A percentile compares a stretch with the other conserved stretches of the same genome.
Evolutionary conservation across 2,797 vertebrate genomes (phyloP).

Genomic region (Anguilla anguilla): DNA sequence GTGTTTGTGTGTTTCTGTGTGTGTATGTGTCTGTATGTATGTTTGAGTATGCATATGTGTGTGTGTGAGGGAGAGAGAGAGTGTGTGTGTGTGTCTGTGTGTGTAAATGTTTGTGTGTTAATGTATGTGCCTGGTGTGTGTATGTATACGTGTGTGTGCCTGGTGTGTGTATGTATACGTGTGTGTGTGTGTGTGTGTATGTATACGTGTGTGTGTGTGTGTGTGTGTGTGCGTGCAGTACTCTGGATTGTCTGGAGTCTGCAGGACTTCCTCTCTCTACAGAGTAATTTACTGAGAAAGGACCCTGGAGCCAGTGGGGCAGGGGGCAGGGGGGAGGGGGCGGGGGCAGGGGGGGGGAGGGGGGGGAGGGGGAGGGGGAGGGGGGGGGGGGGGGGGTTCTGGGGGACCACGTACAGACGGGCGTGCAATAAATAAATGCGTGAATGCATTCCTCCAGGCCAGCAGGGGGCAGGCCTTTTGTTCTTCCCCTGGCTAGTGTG

Average conservation of each 20-base stretch:
- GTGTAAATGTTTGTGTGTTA: not conserved
- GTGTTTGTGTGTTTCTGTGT: no score
- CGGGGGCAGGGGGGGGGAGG: not conserved
- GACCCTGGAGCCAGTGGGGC: not conserved
- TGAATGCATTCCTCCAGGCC: no score
- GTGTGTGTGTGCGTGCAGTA: not conserved
- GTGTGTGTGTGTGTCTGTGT: not conserved
- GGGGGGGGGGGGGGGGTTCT: not conserved
- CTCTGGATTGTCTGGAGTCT: not conserved
- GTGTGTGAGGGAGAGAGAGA: no score
- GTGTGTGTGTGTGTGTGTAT: not conserved
- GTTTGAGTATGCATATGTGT: no score
- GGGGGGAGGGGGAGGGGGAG: not conserved
- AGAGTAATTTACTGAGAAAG: not conserved
- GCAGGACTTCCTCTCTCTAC: not conserved
- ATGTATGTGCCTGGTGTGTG: not conserved
- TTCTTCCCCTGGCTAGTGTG: no score
- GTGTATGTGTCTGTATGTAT: no score
- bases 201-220: not conserved
- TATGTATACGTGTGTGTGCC: not conserved
- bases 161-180: not conserved
- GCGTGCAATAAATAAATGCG: no score
- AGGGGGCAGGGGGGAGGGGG: not conserved
- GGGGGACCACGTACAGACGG: no score
- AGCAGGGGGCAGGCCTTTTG: no score